A percentile compares a stretch with the other conserved stretches of the same genome.
Evolutionary conservation across 2,797 vertebrate species (phyloP).

Genomic region (Bryconaethiops microstoma): DNA sequence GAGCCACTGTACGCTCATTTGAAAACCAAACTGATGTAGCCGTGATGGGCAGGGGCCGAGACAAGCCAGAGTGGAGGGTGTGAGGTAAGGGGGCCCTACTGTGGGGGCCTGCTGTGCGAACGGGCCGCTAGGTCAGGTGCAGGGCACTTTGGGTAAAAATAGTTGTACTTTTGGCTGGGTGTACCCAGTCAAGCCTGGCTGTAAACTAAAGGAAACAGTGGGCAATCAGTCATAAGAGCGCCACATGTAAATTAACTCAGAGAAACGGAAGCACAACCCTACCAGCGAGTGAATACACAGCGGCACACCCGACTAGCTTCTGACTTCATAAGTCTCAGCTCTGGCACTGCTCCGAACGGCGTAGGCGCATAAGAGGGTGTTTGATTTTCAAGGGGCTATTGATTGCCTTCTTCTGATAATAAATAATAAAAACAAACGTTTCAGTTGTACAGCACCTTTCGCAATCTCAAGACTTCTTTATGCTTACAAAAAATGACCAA

Average conservation of each 20-base stretch:
- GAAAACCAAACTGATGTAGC: background rate
- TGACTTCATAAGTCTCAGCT: constrained; percentile 20
- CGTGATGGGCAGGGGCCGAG: background rate
- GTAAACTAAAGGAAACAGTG: background rate
- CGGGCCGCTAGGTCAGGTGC: constrained; percentile 12
- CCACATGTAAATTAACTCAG: background rate
- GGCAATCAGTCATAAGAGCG: background rate
- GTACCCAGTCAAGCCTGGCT: constrained; percentile 12
- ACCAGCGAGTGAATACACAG: background rate
- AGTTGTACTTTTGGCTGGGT: constrained; percentile 15
- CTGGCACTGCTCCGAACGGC: background rate
- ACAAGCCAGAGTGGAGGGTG: constrained; percentile 14
- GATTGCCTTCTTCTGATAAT: too few species aligned
- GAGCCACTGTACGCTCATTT: constrained; percentile 24
- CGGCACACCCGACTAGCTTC: constrained; percentile 17
- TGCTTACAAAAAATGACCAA: too few species aligned
- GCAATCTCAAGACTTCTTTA: too few species aligned
- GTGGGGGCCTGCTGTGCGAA: constrained; percentile 14
- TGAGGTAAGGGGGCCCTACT: constrained; percentile 32
- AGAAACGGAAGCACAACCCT: constrained; percentile 23
- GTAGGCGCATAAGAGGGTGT: too few species aligned
- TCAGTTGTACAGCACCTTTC: too few species aligned
- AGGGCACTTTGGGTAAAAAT: constrained; percentile 13
- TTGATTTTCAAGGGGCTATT: too few species aligned
- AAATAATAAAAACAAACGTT: too few species aligned